Evolutionary conservation across 2,113 vertebrate species (phyloP).

Genomic region (Alces alces): DNA sequence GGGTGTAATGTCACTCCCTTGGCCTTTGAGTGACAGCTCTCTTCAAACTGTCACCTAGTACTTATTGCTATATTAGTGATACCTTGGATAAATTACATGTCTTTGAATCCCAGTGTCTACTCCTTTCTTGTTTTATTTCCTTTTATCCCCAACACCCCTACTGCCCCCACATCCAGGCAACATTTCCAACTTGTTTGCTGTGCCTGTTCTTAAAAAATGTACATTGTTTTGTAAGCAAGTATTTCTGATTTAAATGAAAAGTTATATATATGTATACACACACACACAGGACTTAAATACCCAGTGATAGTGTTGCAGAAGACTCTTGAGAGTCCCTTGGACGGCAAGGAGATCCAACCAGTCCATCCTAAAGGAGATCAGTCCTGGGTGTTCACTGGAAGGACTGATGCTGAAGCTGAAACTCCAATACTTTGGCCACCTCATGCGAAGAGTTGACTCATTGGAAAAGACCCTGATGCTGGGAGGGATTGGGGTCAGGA

Average conservation of each 20-base stretch:
- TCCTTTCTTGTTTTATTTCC: neutral
- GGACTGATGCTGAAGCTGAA: no score
- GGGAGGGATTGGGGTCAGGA: no score
- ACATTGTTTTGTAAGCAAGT: neutral
- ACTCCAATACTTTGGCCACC: no score
- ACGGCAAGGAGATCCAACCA: no score
- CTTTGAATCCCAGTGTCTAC: neutral
- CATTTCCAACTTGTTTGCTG: neutral
- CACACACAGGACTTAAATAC: neutral
- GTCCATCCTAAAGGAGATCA: no score
- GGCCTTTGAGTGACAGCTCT: neutral
- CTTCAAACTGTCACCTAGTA: neutral
- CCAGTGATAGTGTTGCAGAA: no score
- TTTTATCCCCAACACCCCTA: neutral
- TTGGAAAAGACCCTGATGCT: no score
- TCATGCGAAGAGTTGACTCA: no score
- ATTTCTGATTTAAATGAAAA: neutral
- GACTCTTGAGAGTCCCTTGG: no score
- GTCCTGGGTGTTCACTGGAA: no score
- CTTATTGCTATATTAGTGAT: neutral
- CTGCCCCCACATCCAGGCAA: neutral
- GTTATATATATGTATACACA: neutral
- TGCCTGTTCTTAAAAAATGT: neutral
- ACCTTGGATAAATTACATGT: neutral
- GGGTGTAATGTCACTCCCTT: neutral